These are phyloP conservation scores for Drosophila rellima DNA, from an alignment of 2,888 invertebrate species.

Conservation along the genomic window DNA sequence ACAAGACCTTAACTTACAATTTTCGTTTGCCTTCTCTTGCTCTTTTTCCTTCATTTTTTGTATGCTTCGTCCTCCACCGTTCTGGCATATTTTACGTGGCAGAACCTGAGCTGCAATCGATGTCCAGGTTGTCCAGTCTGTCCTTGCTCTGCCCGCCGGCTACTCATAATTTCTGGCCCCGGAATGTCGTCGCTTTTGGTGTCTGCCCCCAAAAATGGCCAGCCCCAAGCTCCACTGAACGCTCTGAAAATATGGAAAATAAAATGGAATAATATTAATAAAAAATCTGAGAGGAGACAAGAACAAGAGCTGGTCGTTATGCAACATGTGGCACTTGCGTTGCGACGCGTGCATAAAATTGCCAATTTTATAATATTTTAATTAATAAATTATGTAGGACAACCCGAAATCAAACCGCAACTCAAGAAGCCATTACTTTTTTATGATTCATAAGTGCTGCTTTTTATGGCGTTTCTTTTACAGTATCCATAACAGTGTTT, in stretches of 20 bases:
- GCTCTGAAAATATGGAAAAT: constrained; percentile 28
- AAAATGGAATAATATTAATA: constrained; percentile 10
- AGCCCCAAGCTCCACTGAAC: constrained; percentile 42
- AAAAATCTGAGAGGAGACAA: neutral
- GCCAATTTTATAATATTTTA: constrained; percentile 47
- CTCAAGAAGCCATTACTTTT: constrained; percentile 25
- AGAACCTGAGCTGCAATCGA: constrained; percentile 52
- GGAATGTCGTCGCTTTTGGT: constrained; percentile 67
- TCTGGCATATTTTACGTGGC: constrained; percentile 64
- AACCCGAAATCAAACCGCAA: constrained; percentile 34
- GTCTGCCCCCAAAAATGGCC: constrained; percentile 53
- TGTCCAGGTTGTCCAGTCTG: constrained; percentile 11
- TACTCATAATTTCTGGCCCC: constrained; percentile 62
- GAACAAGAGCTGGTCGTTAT: constrained; percentile 33
- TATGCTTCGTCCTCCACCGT: too few species aligned
- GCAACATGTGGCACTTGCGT: constrained; percentile 66
- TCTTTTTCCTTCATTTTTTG: too few species aligned
- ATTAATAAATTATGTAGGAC: constrained; percentile 58
- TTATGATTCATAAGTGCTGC: constrained; percentile 27
- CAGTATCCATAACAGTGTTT: neutral
- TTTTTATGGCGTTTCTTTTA: constrained; percentile 16
- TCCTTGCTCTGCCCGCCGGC: constrained; percentile 25
- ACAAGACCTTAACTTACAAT: constrained; percentile 32
- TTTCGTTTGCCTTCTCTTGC: constrained; percentile 5
- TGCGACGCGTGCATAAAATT: constrained; percentile 52